Evolutionary conservation across 1,140 invertebrate genomes (phyloP), one percentile per base, ranked within the genome.

Genomic region (Nixonia krombeini): DNA sequence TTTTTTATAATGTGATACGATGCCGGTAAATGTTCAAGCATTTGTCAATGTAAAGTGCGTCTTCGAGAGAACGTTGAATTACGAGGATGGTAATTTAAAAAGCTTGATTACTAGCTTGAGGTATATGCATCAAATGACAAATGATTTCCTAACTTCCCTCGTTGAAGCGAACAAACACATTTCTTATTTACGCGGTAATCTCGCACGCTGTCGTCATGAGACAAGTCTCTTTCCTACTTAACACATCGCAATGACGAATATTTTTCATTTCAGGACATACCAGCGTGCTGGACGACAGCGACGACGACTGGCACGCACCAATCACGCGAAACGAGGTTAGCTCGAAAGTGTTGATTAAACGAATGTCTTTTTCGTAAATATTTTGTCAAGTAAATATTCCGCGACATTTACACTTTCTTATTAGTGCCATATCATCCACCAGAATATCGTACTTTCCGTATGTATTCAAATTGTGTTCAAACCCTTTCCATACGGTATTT

Each of bases 121-220:
- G 37, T 52, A 67, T 0, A 55, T 69, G 0, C 81, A 79, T 35
- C 31, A 57, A 16, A 66, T 47, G 40, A 66, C 75, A 26, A 84
- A 84, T 47, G 57, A 76, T 40, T 72, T 74, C 42, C 49, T 80
- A 33, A 70, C 67, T 2, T 21, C 37, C n/a, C 59, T 73, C 17
- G 50, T 70, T 17, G 25, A 47, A 28, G 18, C 26, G 23, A 53
- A 31, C 3, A 2, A 29, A 10, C 17, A 53, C 13, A 26, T n/a
- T n/a, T 40, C 41, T 18, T 68, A 59, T 47, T 47, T 25, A 15
- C 12, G 47, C 42, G 63, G 63, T 66, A 66, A 65, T 65, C 21
- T 65, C 21, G 25, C 29, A 44, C 4, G 10, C 16, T n/a, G 1
- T 16, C 15, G 10, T 1, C 3, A 26, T 47, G 5, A 23, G 18